Base-by-base conservation (phyloP, 2,113 vertebrate genomes). In the Notarius lentiginosus region DNA sequence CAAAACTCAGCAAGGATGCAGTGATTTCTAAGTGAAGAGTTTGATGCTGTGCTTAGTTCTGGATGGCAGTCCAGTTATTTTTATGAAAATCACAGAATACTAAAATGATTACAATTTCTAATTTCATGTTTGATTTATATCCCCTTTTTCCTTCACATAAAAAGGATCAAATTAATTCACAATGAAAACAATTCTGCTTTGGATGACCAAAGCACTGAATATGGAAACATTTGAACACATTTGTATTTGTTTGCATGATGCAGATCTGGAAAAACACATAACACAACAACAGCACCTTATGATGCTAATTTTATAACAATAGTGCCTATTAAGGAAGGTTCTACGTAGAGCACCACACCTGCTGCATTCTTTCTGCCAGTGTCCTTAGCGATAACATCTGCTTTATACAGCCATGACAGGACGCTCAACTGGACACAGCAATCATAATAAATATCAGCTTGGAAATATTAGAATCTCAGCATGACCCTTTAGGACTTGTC, bases 391-490 rank as follows among this genome's bases (percentile, higher is more conserved):
- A 79, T 89, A 63, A 68, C 11, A 73, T 63, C 61, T 65, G 79
- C 63, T 86, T 85, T 79, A 88, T 55, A 84, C 14, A 17, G 58
- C 79, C 30, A 87, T 60, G 81, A 86, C 51, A 66, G 70, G 79
- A 80, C 61, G 51, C 81, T 88, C 86, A 17, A 84, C 49, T 68
- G 77, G 76, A 90, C 88, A 87, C 27, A 88, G 82, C 51, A 70
- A 41, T 49, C 82, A 58, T 76, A 58, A 84, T 49, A 20, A 58
- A 81, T 88, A 76, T 79, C 68, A 58, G 72, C 87, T 84, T 63
- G 85, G 87, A 58, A 79, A 82, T 68, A 89, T 90, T 89, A 87
- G 61, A 47, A 83, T 84, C 87, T 84, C 88, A 90, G 84, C 85
- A 73, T 65, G 84, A 63, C 80, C 58, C 84, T 86, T 68, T 61